Evolutionary conservation across 2,888 invertebrate species (phyloP).

Genomic region (Rosalia funebris): DNA sequence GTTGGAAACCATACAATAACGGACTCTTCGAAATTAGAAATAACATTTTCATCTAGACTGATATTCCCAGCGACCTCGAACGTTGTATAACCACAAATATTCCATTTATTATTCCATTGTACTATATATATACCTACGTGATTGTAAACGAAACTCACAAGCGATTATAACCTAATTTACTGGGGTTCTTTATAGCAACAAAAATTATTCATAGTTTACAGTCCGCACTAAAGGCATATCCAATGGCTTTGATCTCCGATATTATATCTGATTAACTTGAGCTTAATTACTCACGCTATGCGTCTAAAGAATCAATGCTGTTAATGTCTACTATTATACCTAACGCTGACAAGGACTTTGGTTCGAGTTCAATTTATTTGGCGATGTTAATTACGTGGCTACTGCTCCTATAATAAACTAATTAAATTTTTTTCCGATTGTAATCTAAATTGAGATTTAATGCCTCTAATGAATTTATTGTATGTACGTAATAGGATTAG

Average conservation of each 20-base stretch:
- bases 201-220: too few relatives aligned
- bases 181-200: background rate
- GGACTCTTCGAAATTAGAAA: too few relatives aligned
- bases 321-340: conserved; percentile 2
- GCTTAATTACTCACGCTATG: conserved; percentile 27
- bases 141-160: background rate
- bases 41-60: too few relatives aligned
- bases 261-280: conserved; percentile 20
- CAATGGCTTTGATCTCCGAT: background rate
- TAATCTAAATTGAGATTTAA: conserved; percentile 36
- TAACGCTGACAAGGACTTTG: background rate
- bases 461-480: conserved; percentile 42
- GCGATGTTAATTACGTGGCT: conserved; percentile 40
- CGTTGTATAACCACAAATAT: too few relatives aligned
- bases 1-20: too few relatives aligned
- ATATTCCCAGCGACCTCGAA: too few relatives aligned
- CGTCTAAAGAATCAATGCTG: conserved; percentile 7
- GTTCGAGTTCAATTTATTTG: conserved; percentile 14
- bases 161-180: background rate
- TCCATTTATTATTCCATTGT: too few relatives aligned
- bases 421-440: conserved; percentile 43
- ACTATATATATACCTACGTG: too few relatives aligned
- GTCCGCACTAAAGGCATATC: background rate
- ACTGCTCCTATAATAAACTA: conserved; percentile 43
- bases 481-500: conserved; percentile 25